Conservation (phyloP, 2,888 invertebrate genomes). For the Lymantria monacha region DNA sequence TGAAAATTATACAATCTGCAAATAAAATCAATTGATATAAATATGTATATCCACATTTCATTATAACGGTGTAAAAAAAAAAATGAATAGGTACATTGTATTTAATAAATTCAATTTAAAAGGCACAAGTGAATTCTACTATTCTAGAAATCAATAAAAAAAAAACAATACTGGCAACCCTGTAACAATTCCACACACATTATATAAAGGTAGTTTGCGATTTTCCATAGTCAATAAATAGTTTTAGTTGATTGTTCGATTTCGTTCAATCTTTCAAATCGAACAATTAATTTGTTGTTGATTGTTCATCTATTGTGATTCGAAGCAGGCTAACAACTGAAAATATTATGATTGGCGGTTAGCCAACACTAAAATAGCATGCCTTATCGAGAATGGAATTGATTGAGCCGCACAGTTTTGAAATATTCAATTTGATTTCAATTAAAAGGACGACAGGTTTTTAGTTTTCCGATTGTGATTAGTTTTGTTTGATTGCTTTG, state of each 20-base stretch:
- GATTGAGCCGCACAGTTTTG: constrained; percentile 29
- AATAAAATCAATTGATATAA: too few species aligned
- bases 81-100: too few species aligned
- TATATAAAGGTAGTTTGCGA: constrained; percentile 49
- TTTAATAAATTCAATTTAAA: too few species aligned
- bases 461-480: constrained; percentile 9
- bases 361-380: constrained; percentile 30
- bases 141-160: too few species aligned
- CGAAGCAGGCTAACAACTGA: constrained; percentile 30
- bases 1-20: too few species aligned
- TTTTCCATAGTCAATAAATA: constrained; percentile 52
- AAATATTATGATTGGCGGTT: constrained; percentile 33
- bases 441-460: constrained; percentile 13
- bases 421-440: constrained; percentile 15
- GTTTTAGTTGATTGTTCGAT: constrained; percentile 39
- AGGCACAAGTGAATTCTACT: too few species aligned
- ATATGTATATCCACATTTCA: too few species aligned
- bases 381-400: constrained; percentile 18
- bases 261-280: constrained; percentile 33
- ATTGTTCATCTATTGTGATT: constrained; percentile 42
- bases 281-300: constrained; percentile 34
- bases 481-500: constrained; percentile 9
- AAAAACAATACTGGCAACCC: constrained; percentile 26
- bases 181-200: constrained; percentile 26
- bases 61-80: too few species aligned